Conservation (phyloP, 2,797 vertebrate species). For the Hydrolagus colliei region DNA sequence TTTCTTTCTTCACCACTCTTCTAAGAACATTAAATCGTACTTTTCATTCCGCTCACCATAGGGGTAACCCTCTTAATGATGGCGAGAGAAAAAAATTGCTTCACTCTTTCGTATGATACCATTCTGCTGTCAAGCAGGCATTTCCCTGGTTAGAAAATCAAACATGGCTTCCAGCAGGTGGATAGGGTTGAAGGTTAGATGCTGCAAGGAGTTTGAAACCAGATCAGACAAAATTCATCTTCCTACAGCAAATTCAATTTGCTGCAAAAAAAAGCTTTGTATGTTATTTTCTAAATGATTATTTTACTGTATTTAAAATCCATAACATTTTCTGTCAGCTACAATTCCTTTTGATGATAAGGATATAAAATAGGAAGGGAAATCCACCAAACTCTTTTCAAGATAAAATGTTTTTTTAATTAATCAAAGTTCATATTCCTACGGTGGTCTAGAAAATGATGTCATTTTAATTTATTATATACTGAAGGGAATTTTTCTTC, state of each 20-base stretch:
- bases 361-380: background rate
- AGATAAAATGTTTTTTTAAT: background rate
- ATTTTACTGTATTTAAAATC: slow-evolving; percentile 16
- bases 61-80: slow-evolving; percentile 79
- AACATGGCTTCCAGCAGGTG: slow-evolving; percentile 84
- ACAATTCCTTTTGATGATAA: background rate
- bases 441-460: background rate
- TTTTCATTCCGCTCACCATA: slow-evolving; percentile 79
- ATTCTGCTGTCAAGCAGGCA: slow-evolving; percentile 68
- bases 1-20: slow-evolving; percentile 72
- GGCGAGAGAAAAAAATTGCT: slow-evolving; percentile 85
- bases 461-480: background rate
- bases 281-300: slow-evolving; percentile 43
- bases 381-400: slow-evolving; percentile 1
- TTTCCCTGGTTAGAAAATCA: slow-evolving; percentile 70
- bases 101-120: slow-evolving; percentile 68
- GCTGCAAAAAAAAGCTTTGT: slow-evolving; percentile 56
- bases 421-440: background rate
- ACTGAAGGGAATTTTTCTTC: background rate
- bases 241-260: slow-evolving; percentile 75
- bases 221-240: slow-evolving; percentile 54
- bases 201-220: slow-evolving; percentile 55
- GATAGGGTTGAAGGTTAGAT: slow-evolving; percentile 69
- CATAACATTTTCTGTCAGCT: background rate
- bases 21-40: slow-evolving; percentile 81